These are phyloP conservation scores for Lymantria monacha DNA, from an alignment of 2,888 invertebrate species.

Conservation along the genomic window DNA sequence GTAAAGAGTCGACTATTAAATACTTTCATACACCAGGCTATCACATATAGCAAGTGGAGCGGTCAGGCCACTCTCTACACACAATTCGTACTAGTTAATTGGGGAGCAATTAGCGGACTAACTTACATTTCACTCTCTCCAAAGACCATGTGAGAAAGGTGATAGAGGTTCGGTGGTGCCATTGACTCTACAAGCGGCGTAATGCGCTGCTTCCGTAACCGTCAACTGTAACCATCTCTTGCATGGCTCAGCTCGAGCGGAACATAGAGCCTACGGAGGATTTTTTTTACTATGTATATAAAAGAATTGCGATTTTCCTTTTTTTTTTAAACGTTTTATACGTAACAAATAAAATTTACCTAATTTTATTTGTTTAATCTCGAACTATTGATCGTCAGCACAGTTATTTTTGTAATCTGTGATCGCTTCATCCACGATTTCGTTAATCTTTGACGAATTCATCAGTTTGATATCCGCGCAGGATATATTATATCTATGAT, in stretches of 20 bases:
- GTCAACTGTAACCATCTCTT: slow-evolving; percentile 28
- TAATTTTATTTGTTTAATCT: too few species aligned
- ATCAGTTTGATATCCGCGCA: too few species aligned
- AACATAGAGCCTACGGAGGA: slow-evolving; percentile 19
- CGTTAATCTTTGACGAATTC: too few species aligned
- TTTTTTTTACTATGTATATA: too few species aligned
- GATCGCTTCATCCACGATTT: too few species aligned
- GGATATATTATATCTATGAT: too few species aligned
- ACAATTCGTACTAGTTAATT: slow-evolving; percentile 74
- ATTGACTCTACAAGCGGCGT: slow-evolving; percentile 28
- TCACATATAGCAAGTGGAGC: slow-evolving; percentile 80
- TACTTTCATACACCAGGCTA: slow-evolving; percentile 73
- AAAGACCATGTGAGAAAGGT: slow-evolving; percentile 19
- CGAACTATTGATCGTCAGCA: too few species aligned
- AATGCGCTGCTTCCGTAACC: slow-evolving; percentile 31
- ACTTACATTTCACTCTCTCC: slow-evolving; percentile 68
- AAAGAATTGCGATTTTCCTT: too few species aligned
- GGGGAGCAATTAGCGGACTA: slow-evolving; percentile 63
- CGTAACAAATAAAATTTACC: too few species aligned
- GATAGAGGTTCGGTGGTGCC: slow-evolving; percentile 9
- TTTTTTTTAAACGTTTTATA: too few species aligned
- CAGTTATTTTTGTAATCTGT: too few species aligned
- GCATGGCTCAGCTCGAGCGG: slow-evolving; percentile 29
- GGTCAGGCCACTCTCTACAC: slow-evolving; percentile 75
- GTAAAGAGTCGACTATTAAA: slow-evolving; percentile 57